A percentile compares a stretch with the other conserved stretches of the same genome.
These are phyloP conservation scores for Oryzias melastigma DNA, from an alignment of 2,113 vertebrate genomes.

Conservation along the genomic window DNA sequence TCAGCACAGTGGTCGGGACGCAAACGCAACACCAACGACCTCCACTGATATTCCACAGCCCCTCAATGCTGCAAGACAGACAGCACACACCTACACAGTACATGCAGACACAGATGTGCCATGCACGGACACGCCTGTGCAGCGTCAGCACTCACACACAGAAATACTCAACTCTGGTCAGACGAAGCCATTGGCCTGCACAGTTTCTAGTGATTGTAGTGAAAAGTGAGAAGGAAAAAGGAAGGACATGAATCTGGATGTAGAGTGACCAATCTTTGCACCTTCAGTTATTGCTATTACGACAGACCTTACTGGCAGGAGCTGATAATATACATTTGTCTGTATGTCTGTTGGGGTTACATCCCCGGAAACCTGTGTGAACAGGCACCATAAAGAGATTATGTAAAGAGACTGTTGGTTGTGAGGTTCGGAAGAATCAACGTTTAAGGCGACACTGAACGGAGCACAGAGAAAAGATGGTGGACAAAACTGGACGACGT, in stretches of 20 bases:
- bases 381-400: constrained; percentile 64
- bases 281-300: constrained; percentile 65
- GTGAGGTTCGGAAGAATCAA: constrained; percentile 60
- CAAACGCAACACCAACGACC: constrained; percentile 71
- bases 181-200: constrained; percentile 72
- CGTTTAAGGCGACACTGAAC: constrained; percentile 42
- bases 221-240: constrained; percentile 32
- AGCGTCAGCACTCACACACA: constrained; percentile 45
- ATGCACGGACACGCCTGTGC: constrained; percentile 43
- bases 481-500: constrained; percentile 42
- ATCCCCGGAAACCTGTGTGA: constrained; percentile 34
- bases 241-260: constrained; percentile 32
- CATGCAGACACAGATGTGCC: constrained; percentile 29
- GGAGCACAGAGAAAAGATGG: constrained; percentile 37
- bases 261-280: constrained; percentile 72
- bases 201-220: constrained; percentile 70
- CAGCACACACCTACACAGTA: constrained; percentile 41
- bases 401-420: constrained; percentile 62
- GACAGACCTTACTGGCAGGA: constrained; percentile 54
- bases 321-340: constrained; percentile 45
- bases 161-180: constrained; percentile 46
- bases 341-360: constrained; percentile 55
- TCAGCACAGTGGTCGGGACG: constrained; percentile 69
- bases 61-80: constrained; percentile 75
- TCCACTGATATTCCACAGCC: constrained; percentile 70